Base-by-base conservation (phyloP, 1,140 invertebrate genomes). In the Cryptotermes secundus region DNA sequence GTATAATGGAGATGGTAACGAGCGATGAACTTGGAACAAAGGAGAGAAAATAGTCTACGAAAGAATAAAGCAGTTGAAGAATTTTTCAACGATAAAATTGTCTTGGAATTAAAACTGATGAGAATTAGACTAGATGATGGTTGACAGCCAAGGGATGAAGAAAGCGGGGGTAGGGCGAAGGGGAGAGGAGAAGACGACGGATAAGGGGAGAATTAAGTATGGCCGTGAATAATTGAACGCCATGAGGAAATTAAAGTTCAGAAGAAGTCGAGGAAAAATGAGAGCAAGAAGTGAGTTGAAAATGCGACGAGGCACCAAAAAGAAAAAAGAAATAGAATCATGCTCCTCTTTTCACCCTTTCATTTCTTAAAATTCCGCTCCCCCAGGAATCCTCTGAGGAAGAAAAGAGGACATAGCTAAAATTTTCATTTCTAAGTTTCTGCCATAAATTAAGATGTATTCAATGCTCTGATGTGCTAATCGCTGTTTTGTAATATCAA, bases 211-310 rank as follows among this genome's bases (percentile, higher is more conserved):
- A 72, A 72, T 72, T 72, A 72, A 72, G 59, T 72, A 72, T 72
- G 59, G 59, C 59, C 59, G 59, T 72, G 59, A 72, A 72, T 72
- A 72, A 72, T 72, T 72, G 59, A 72, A 72, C 59, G 59, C 59
- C n/a, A 72, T 16, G 59, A 72, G 59, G 59, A 72, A 72, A 72
- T 72, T 72, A 72, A 72, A 72, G 59, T 72, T 72, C 59, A 72
- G 59, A 72, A 72, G 59, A 72, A 72, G 59, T 31, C 26, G 59
- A 72, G 26, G 59, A 72, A 72, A 72, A 72, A 72, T 72, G 59
- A 72, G 59, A 72, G 59, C n/a, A 72, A 72, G 59, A 72, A 72
- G 10, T 72, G 59, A 72, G 59, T 72, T 72, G 59, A 72, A 72
- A 72, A 72, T 72, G 59, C 59, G 59, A 72, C 59, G 59, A 72